These are phyloP conservation scores for Ficedula albicollis DNA, from an alignment of 2,797 vertebrate genomes.

Conservation along the genomic window DNA sequence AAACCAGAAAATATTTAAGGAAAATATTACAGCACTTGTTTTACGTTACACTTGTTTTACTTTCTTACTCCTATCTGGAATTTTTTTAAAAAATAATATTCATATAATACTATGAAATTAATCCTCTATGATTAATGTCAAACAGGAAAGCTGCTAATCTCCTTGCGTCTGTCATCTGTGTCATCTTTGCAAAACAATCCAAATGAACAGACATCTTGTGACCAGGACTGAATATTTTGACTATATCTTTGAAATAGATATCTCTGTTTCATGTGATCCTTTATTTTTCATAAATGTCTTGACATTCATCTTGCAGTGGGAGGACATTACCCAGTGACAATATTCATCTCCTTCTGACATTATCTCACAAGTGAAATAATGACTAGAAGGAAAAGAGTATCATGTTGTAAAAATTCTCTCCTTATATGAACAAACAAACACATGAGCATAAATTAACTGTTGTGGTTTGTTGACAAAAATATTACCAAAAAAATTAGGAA, in stretches of 20 bases:
- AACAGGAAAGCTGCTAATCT: conserved; percentile 2
- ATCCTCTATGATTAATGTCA: not conserved
- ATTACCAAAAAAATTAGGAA: not conserved
- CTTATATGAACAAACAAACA: not conserved
- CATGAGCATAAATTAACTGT: not conserved
- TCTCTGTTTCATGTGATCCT: conserved; percentile 41
- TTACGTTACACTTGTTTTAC: not conserved
- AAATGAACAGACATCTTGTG: conserved; percentile 12
- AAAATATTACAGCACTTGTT: not conserved
- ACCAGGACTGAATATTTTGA: conserved; percentile 48
- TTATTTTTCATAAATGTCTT: conserved; percentile 72
- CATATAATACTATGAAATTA: not conserved
- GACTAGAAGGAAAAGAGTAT: conserved; percentile 13
- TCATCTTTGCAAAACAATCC: conserved; percentile 14
- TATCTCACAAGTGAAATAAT: conserved; percentile 63
- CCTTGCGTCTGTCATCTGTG: conserved; percentile 2
- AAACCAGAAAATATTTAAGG: not conserved
- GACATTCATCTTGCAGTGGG: conserved; percentile 61
- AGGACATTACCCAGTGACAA: conserved; percentile 66
- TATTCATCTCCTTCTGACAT: conserved; percentile 63
- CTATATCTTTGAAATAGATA: conserved; percentile 55
- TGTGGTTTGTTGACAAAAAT: not conserved
- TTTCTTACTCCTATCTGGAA: not conserved
- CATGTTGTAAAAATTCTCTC: conserved; percentile 2
- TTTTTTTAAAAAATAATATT: not conserved